Base-by-base conservation (phyloP, 2,113 vertebrate genomes). In the Anolis carolinensis region DNA sequence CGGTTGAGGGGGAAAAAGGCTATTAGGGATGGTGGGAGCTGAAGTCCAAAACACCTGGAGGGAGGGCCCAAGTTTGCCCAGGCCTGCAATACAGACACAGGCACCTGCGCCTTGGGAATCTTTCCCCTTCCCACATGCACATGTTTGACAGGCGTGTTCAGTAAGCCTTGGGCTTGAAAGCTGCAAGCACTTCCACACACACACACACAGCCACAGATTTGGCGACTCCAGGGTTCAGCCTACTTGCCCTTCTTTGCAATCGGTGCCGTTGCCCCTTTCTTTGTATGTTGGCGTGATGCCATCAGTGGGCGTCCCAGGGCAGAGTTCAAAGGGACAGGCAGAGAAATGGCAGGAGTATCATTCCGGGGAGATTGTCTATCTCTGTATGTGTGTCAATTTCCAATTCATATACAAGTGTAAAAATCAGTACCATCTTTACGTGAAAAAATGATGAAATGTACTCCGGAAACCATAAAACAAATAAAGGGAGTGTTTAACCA, bases 81-180 rank as follows among this genome's bases (percentile, higher is more conserved):
- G n/a, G n/a, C n/a, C n/a, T n/a, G n/a, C n/a, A n/a, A n/a, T n/a
- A n/a, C 25, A 13, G n/a, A 8, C 34, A 59, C 55, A 18, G 14
- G 63, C 55, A 27, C 13, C 20, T 39, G 77, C 25, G 39, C 23
- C 7, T 23, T 65, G 13, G 23, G 39, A 44, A 70, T 59, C 1
- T 0, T 0, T 86, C 83, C 88, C 80, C 6, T 27, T 27, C 63
- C 1, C 74, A 83, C 62, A 86, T 7, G 25, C 63, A 65, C 16
- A 14, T n/a, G 87, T 92, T 86, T 89, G 89, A 67, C 55, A 74
- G 39, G 25, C 30, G 14, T 5, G 62, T 76, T 34, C 82, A 75
- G 86, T n/a, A n/a, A n/a, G n/a, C n/a, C 84, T 92, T 77, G 92
- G 90, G 89, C 87, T 87, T 91, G 82, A 82, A 55, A 76, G 68